phyloP scores from a whole-genome alignment of 2,113 vertebrate genomes.

The Thryonomys swinderianus region DNA sequence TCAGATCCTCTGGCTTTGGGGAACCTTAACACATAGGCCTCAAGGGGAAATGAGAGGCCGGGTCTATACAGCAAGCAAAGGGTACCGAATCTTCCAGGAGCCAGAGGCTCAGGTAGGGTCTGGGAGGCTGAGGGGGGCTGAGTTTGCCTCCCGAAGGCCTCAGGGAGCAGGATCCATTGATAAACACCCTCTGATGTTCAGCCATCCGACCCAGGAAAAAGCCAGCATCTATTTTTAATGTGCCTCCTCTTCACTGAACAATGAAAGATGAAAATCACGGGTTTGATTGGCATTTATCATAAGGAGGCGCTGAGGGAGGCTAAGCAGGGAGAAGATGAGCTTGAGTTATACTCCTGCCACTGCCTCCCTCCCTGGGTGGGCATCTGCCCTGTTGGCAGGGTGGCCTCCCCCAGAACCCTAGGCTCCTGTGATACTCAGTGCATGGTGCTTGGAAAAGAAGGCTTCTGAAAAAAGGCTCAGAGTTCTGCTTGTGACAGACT shows the following conservation, averaged over 20 bases:
- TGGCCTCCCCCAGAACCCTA: background rate
- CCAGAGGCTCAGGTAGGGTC: background rate
- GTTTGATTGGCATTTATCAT: slow-evolving; percentile 84
- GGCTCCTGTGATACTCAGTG: background rate
- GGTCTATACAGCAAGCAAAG: background rate
- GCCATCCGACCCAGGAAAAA: slow-evolving; percentile 84
- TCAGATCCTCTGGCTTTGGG: slow-evolving; percentile 40
- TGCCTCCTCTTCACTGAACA: slow-evolving; percentile 81
- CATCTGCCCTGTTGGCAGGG: background rate
- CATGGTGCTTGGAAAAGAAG: background rate
- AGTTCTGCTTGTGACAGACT: background rate
- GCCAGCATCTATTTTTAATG: slow-evolving; percentile 89
- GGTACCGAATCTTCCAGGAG: background rate
- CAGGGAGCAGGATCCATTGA: slow-evolving; percentile 64
- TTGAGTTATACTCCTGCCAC: slow-evolving; percentile 68
- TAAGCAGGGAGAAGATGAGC: slow-evolving; percentile 80
- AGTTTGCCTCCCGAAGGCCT: rapidly evolving
- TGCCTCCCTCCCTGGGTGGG: rapidly evolving
- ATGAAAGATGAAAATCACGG: slow-evolving; percentile 80
- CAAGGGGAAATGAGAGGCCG: slow-evolving; percentile 9
- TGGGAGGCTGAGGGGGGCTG: background rate
- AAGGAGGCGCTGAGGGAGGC: slow-evolving; percentile 84
- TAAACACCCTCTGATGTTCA: slow-evolving; percentile 64
- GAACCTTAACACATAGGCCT: slow-evolving; percentile 34
- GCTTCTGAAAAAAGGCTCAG: background rate